Percentiles rank a stretch among this genome's conserved stretches.
These are phyloP conservation scores for Cephalopterus ornatus DNA, from an alignment of 2,113 vertebrate species.

Conservation along the genomic window DNA sequence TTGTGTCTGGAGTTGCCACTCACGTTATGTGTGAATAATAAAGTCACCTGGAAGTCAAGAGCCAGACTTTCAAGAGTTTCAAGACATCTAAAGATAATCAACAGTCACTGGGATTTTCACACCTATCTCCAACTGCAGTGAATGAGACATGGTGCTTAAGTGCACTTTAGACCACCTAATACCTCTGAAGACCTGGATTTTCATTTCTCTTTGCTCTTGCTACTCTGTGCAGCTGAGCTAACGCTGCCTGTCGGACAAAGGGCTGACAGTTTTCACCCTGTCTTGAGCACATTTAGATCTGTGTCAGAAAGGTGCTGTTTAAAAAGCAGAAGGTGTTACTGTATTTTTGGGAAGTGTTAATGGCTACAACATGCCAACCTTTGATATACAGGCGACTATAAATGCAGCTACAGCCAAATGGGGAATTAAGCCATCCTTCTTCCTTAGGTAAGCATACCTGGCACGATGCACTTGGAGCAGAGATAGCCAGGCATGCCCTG, in stretches of 20 bases:
- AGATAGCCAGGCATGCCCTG: background rate
- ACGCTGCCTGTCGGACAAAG: background rate
- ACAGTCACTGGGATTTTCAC: background rate
- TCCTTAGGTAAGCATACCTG: background rate
- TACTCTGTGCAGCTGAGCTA: background rate
- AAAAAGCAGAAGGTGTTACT: constrained; percentile 5
- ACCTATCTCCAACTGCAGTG: background rate
- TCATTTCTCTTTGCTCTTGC: background rate
- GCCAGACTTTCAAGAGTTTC: background rate
- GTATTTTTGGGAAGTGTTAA: constrained; percentile 2
- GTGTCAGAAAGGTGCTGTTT: background rate
- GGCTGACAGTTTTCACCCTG: background rate
- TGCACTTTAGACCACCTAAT: background rate
- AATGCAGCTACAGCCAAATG: background rate
- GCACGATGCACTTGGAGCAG: background rate
- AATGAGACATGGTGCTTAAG: background rate
- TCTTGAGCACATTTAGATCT: background rate
- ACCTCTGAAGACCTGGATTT: background rate
- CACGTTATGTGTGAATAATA: background rate
- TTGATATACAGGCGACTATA: background rate
- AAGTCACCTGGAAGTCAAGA: constrained; percentile 10
- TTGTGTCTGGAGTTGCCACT: background rate
- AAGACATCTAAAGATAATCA: background rate
- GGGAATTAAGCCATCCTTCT: background rate
- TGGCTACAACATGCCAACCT: background rate